Conservation (phyloP, 2,888 invertebrate species). For the Athripsodes cinereus region DNA sequence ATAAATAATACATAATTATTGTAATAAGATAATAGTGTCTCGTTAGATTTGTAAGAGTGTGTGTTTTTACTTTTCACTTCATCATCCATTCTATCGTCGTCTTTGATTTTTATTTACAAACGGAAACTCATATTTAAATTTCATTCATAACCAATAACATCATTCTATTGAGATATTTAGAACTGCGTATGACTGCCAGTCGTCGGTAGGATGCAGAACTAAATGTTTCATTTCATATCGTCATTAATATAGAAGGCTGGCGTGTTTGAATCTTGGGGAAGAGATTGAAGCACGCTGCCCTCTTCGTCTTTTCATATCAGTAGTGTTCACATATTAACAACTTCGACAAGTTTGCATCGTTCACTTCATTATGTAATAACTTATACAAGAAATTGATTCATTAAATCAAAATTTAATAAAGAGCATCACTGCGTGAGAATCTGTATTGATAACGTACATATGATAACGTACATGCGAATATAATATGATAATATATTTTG, state of each 20-base stretch:
- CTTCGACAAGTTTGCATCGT: too few species aligned
- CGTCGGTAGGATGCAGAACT: conserved; percentile 24
- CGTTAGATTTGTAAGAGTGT: background rate
- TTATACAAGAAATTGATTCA: background rate
- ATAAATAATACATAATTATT: too few species aligned
- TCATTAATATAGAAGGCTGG: conserved; percentile 32
- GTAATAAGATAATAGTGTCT: background rate
- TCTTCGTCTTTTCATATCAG: conserved; percentile 2
- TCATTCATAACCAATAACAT: conserved; percentile 15
- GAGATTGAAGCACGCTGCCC: conserved; percentile 41
- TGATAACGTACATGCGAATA: background rate
- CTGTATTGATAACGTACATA: background rate
- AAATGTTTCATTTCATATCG: conserved; percentile 21
- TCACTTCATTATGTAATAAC: background rate
- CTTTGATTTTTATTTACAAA: background rate
- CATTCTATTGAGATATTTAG: too few species aligned
- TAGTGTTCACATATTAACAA: background rate
- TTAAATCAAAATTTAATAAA: background rate
- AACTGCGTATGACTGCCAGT: too few species aligned
- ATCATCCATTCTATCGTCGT: too few species aligned
- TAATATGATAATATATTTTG: conserved; percentile 3
- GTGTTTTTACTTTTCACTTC: background rate
- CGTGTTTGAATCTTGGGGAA: conserved; percentile 48
- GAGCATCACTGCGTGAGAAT: background rate
- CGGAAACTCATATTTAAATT: conserved; percentile 16